Conservation (phyloP, 2,797 vertebrate species). For the Coregonus ussuriensis region DNA sequence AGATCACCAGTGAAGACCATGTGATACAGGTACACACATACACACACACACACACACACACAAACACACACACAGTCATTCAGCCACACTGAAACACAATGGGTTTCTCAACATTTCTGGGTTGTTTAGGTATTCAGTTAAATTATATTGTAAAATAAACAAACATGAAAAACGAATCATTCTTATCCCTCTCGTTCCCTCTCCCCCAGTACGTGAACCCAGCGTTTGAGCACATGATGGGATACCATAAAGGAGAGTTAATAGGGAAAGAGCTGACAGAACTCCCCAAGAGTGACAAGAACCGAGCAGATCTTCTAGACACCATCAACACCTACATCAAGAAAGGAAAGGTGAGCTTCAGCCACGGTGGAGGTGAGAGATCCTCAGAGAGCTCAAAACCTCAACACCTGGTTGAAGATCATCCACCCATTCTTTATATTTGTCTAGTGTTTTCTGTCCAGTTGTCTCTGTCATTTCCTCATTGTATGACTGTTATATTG, state of each 20-base stretch:
- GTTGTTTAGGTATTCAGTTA: background rate
- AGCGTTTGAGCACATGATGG: conserved; percentile 94
- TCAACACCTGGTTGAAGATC: background rate
- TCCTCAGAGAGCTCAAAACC: background rate
- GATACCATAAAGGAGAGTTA: conserved; percentile 89
- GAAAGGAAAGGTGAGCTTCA: conserved; percentile 86
- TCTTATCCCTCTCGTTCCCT: background rate
- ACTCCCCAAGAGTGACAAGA: conserved; percentile 90
- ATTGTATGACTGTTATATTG: background rate
- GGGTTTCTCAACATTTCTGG: background rate
- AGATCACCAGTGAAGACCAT: conserved; percentile 96
- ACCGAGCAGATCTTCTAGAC: conserved; percentile 86
- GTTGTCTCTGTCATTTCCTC: no score
- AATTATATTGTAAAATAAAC: background rate
- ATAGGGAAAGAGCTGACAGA: conserved; percentile 91
- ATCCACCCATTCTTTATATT: background rate
- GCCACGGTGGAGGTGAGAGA: background rate
- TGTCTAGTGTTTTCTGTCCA: no score
- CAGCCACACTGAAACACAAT: no score
- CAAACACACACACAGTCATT: background rate
- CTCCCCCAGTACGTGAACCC: conserved; percentile 90
- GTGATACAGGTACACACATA: conserved; percentile 73
- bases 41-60: background rate
- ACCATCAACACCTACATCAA: conserved; percentile 91
- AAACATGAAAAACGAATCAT: background rate